Conservation (phyloP, 1,140 invertebrate genomes). For the Bombus impatiens region DNA sequence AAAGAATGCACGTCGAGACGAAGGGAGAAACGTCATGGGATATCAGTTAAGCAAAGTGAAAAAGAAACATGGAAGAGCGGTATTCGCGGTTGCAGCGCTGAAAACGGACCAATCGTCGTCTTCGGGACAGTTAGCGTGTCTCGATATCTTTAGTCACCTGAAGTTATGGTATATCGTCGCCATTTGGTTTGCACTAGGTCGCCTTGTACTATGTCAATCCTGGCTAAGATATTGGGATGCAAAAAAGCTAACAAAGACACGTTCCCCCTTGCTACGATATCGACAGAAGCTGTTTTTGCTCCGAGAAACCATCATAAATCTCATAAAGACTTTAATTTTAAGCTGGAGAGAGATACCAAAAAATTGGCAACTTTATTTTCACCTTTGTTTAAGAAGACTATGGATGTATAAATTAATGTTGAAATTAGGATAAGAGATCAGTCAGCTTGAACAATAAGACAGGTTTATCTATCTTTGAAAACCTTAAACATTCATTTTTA, state of each 20-base stretch:
- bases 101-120: conserved; percentile 37
- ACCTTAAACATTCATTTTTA: no score
- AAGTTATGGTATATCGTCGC: conserved; percentile 32
- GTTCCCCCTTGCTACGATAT: neutral
- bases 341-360: no score
- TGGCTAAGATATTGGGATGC: neutral
- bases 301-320: no score
- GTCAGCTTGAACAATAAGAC: no score
- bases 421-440: no score
- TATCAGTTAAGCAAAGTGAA: conserved; percentile 10
- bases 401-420: no score
- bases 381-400: no score
- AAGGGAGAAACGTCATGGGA: conserved; percentile 11
- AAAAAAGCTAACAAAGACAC: no score
- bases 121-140: conserved; percentile 12
- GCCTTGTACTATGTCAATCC: conserved; percentile 18
- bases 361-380: no score
- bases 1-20: conserved; percentile 22
- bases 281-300: neutral
- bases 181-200: conserved; percentile 12
- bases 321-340: neutral
- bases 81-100: conserved; percentile 25
- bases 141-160: conserved; percentile 50
- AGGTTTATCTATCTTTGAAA: no score
- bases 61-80: conserved; percentile 4